Evolutionary conservation across 2,888 invertebrate species (phyloP).

Genomic region (Kryphioiulus occultus): DNA sequence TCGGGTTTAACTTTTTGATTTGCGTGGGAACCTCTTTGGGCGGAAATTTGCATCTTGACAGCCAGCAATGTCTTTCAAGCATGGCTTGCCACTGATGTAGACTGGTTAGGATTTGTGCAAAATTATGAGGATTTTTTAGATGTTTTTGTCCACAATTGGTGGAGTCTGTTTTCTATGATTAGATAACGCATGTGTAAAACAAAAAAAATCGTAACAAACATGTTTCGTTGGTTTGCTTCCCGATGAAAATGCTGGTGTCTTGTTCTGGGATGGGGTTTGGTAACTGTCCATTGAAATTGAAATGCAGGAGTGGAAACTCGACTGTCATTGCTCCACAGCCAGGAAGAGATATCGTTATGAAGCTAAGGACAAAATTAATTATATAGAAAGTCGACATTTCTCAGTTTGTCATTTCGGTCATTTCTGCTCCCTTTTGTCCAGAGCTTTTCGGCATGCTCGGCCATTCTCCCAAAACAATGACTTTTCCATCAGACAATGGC

Average conservation of each 20-base stretch:
- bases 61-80: background rate
- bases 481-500: constrained; percentile 15
- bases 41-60: background rate
- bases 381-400: background rate
- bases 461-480: background rate
- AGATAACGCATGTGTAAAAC: too few relatives aligned
- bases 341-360: too few relatives aligned
- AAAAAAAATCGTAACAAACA: too few relatives aligned
- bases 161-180: too few relatives aligned
- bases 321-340: too few relatives aligned
- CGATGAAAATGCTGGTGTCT: too few relatives aligned
- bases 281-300: too few relatives aligned
- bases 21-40: background rate
- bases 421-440: background rate
- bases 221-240: too few relatives aligned
- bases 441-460: background rate
- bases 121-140: too few relatives aligned
- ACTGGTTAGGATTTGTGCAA: background rate
- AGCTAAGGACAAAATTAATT: background rate
- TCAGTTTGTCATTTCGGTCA: background rate
- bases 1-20: background rate
- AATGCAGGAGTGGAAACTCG: too few relatives aligned
- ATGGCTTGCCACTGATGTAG: background rate
- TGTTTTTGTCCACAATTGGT: too few relatives aligned
- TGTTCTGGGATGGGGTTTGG: too few relatives aligned